phyloP scores from a whole-genome alignment of 2,888 invertebrate genomes.

The Taenaris catops region DNA sequence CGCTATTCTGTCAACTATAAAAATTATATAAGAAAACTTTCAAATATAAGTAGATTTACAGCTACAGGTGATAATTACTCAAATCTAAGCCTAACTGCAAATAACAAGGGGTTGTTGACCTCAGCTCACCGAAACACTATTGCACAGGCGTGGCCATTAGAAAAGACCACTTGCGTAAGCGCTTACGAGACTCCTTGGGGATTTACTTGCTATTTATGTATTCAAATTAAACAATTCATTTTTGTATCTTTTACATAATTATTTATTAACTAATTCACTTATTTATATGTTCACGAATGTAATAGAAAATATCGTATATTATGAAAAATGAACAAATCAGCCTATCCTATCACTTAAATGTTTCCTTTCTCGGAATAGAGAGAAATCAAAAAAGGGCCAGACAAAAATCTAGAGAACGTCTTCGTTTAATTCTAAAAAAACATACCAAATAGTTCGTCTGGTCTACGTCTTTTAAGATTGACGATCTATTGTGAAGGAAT shows the following conservation, averaged over 20 bases:
- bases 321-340: too few species aligned
- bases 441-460: conserved; percentile 18
- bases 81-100: conserved; percentile 56
- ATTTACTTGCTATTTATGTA: conserved; percentile 22
- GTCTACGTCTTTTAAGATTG: conserved; percentile 21
- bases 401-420: not conserved
- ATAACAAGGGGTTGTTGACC: conserved; percentile 60
- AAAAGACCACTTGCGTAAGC: conserved; percentile 64
- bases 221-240: conserved; percentile 1
- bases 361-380: too few species aligned
- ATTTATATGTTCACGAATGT: too few species aligned
- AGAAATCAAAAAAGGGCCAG: not conserved
- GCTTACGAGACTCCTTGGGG: conserved; percentile 53
- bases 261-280: too few species aligned
- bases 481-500: conserved; percentile 20
- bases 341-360: too few species aligned
- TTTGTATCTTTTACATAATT: not conserved
- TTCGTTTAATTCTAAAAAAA: too few species aligned
- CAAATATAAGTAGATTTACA: conserved; percentile 42
- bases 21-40: too few species aligned
- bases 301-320: too few species aligned
- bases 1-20: too few species aligned
- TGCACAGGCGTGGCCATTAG: conserved; percentile 57
- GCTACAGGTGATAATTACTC: conserved; percentile 41
- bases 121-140: conserved; percentile 54